Percentiles rank a stretch among this genome's conserved stretches.
These are phyloP conservation scores for Thera britannica DNA, from an alignment of 2,888 invertebrate species.

Conservation along the genomic window DNA sequence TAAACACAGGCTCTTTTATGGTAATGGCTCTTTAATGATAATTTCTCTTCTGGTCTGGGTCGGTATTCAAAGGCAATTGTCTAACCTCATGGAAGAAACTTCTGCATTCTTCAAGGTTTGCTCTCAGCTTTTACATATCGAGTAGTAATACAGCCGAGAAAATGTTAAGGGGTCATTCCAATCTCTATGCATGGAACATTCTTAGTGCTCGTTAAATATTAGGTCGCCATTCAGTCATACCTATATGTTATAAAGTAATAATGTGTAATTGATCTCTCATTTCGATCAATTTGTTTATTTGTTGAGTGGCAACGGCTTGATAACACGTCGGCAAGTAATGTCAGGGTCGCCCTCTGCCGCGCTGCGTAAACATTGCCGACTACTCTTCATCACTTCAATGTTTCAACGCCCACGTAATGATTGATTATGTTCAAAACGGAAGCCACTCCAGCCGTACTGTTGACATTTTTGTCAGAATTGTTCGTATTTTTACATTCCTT, in stretches of 20 bases:
- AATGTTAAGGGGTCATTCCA: slow-evolving; percentile 9
- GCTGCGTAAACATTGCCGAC: slow-evolving; percentile 32
- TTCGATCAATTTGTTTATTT: slow-evolving; percentile 21
- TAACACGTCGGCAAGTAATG: slow-evolving; percentile 34
- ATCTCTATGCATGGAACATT: slow-evolving; percentile 14
- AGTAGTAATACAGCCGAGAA: slow-evolving; percentile 6
- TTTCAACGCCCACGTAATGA: slow-evolving; percentile 34
- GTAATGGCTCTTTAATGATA: slow-evolving; percentile 7
- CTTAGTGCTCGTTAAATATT: slow-evolving; percentile 12
- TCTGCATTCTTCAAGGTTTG: not conserved
- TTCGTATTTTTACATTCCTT: no score
- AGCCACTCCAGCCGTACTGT: slow-evolving; percentile 7
- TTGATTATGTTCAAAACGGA: slow-evolving; percentile 20
- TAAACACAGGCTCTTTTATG: slow-evolving; percentile 1
- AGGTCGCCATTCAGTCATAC: slow-evolving; percentile 2
- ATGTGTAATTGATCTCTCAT: slow-evolving; percentile 27
- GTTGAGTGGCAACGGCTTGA: slow-evolving; percentile 13
- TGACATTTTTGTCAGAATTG: not conserved
- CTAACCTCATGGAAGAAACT: not conserved
- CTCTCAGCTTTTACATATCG: slow-evolving; percentile 12
- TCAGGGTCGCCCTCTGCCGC: slow-evolving; percentile 43
- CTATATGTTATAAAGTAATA: not conserved
- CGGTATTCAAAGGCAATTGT: not conserved
- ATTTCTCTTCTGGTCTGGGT: slow-evolving; percentile 4
- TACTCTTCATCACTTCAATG: slow-evolving; percentile 23